These are phyloP conservation scores for Procavia capensis DNA, from an alignment of 2,113 vertebrate species.

Conservation along the genomic window DNA sequence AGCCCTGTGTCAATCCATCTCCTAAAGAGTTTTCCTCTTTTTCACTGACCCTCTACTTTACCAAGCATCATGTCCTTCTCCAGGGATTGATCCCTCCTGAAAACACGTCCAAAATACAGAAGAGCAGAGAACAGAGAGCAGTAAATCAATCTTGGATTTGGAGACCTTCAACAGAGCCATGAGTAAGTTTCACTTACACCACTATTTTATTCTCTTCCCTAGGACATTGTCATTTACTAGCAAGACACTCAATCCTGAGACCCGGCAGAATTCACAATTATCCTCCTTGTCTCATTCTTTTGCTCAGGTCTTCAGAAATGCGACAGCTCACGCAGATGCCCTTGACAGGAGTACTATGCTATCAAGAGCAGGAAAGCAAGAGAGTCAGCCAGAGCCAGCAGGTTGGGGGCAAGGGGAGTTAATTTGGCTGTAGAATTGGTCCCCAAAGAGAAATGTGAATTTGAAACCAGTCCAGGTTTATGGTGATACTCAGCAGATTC, in stretches of 20 bases:
- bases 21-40: too few relatives aligned
- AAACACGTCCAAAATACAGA: too few relatives aligned
- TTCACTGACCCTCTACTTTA: too few relatives aligned
- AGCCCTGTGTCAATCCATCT: too few relatives aligned
- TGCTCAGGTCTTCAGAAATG: not conserved
- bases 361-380: not conserved
- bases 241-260: not conserved
- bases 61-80: too few relatives aligned
- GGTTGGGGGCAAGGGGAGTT: not conserved
- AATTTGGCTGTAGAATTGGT: not conserved
- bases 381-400: not conserved
- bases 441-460: not conserved
- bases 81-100: too few relatives aligned
- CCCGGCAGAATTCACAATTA: not conserved
- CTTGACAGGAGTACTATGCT: not conserved
- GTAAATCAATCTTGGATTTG: not conserved
- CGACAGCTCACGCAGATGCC: not conserved
- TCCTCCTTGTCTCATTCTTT: conserved; percentile 33
- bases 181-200: not conserved
- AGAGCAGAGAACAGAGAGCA: too few relatives aligned
- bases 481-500: not conserved
- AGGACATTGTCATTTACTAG: not conserved
- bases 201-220: not conserved
- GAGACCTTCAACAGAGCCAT: not conserved
- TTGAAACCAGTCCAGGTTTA: not conserved